These are phyloP conservation scores for Chymomyza caudatula DNA, from an alignment of 2,888 invertebrate species.

Conservation along the genomic window DNA sequence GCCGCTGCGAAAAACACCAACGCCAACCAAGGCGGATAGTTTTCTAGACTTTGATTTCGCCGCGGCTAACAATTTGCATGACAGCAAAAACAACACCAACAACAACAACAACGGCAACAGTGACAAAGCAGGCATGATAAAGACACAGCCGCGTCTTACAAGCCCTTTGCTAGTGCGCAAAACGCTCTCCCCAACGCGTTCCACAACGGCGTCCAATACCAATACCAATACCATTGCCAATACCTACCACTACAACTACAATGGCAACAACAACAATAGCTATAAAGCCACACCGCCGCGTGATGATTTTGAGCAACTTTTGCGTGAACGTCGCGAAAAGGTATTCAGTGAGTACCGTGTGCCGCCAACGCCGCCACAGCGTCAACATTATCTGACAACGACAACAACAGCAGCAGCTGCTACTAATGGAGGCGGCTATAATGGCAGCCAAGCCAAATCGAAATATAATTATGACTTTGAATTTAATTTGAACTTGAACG, in stretches of 20 bases:
- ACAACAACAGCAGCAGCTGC: conserved; percentile 4
- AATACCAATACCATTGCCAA: conserved; percentile 56
- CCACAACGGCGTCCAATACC: conserved; percentile 38
- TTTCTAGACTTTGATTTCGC: conserved; percentile 64
- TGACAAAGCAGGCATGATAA: conserved; percentile 80
- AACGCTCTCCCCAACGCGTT: conserved; percentile 79
- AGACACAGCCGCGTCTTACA: conserved; percentile 85
- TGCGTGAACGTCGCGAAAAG: conserved; percentile 78
- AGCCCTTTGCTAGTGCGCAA: conserved; percentile 91
- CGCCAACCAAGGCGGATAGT: conserved; percentile 61
- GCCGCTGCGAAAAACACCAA: conserved; percentile 67
- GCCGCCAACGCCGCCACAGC: conserved; percentile 54
- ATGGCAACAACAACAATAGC: conserved; percentile 18
- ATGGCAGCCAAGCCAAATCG: conserved; percentile 25
- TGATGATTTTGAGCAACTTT: conserved; percentile 77
- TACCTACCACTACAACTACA: conserved; percentile 67
- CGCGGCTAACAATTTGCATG: conserved; percentile 10
- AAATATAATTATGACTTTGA: conserved; percentile 74
- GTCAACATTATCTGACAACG: conserved; percentile 27
- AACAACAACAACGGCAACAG: conserved; percentile 21
- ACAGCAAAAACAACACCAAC: conserved; percentile 21
- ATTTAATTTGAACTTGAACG: conserved; percentile 70
- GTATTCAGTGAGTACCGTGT: conserved; percentile 70
- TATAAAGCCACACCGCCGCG: conserved; percentile 38
- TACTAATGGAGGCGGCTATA: background rate